Evolutionary conservation across 1,140 invertebrate genomes (phyloP).

Genomic region (Holcopasites calliopsidis): DNA sequence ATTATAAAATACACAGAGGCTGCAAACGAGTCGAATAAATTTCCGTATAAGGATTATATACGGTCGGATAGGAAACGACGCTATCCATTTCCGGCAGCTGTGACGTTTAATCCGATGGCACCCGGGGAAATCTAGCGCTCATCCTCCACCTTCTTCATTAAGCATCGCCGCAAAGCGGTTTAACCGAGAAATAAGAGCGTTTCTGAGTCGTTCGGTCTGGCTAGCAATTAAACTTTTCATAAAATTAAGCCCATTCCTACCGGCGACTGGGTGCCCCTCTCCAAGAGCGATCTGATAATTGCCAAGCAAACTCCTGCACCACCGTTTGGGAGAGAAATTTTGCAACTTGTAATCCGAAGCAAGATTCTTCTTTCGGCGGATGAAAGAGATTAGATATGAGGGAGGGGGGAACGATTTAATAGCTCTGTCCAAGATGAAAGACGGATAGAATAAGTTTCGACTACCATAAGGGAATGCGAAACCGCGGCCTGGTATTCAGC

Average conservation of each 20-base stretch:
- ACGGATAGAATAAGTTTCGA: not conserved
- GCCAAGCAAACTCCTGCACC: not conserved
- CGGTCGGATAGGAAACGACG: constrained; percentile 51
- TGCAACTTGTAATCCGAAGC: not conserved
- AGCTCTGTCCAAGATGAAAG: not conserved
- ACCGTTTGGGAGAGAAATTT: too few relatives aligned
- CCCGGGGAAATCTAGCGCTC: constrained; percentile 57
- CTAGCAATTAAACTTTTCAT: constrained; percentile 23
- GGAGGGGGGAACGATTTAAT: not conserved
- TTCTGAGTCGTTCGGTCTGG: not conserved
- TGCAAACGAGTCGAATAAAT: constrained; percentile 51
- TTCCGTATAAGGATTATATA: constrained; percentile 52
- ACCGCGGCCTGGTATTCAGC: not conserved
- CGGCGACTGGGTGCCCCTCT: too few relatives aligned
- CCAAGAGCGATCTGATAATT: too few relatives aligned
- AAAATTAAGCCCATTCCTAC: constrained; percentile 27
- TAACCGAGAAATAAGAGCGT: constrained; percentile 45
- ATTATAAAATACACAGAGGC: not conserved
- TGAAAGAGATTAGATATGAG: not conserved
- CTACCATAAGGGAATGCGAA: not conserved
- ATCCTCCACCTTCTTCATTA: constrained; percentile 41
- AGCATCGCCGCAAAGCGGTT: constrained; percentile 37
- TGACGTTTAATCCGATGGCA: constrained; percentile 62
- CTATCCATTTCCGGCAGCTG: constrained; percentile 59
- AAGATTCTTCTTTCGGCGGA: not conserved